These are phyloP conservation scores for Haemorhous mexicanus DNA, from an alignment of 2,113 vertebrate species.

Conservation along the genomic window DNA sequence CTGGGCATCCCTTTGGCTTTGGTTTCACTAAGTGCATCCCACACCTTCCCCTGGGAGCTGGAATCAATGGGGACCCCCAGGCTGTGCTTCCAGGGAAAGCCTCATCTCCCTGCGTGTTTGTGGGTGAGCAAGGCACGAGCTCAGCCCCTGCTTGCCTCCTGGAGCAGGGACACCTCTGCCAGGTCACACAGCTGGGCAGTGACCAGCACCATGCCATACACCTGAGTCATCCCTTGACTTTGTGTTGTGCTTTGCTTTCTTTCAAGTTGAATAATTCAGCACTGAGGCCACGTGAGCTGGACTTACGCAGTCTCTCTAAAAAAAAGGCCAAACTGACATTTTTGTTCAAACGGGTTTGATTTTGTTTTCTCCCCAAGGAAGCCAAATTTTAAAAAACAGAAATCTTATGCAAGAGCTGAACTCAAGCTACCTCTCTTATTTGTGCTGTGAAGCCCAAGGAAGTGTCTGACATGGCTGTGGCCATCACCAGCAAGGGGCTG, in stretches of 20 bases:
- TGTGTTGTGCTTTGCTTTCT: background rate
- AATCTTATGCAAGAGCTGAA: background rate
- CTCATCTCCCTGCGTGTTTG: accelerated
- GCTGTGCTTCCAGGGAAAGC: background rate
- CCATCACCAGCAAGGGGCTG: background rate
- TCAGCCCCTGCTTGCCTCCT: background rate
- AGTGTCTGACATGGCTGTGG: background rate
- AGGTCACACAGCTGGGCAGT: background rate
- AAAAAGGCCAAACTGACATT: slow-evolving; percentile 39
- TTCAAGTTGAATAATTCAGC: background rate
- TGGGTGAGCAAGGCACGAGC: accelerated
- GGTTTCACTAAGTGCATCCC: background rate
- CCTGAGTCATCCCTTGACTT: background rate
- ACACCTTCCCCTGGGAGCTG: background rate
- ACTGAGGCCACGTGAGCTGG: background rate
- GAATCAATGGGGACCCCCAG: accelerated
- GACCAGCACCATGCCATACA: background rate
- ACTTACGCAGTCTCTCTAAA: background rate
- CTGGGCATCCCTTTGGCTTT: background rate
- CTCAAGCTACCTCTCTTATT: background rate
- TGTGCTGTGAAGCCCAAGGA: background rate
- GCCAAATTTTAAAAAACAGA: background rate
- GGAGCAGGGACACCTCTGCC: too few species aligned
- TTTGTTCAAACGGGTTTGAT: background rate
- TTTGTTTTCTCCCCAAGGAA: background rate